Conservation (phyloP, 2,888 invertebrate species). For the Cryptocephalus moraei region DNA sequence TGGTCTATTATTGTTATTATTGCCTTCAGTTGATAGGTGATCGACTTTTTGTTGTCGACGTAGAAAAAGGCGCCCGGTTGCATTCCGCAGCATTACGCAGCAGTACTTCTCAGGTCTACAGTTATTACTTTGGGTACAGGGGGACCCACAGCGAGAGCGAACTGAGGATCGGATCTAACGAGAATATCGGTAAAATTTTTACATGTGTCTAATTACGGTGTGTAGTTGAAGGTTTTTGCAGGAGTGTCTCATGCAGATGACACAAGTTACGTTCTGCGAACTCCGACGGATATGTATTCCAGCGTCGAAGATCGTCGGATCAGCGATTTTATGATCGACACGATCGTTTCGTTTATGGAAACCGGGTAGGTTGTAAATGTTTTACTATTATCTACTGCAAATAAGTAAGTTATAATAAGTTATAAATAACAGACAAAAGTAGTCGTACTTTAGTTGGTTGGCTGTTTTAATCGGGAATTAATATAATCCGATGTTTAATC, state of each 20-base stretch:
- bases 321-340: conserved; percentile 41
- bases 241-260: conserved; percentile 58
- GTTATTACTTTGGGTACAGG: conserved; percentile 54
- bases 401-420: too few species aligned
- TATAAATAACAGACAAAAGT: too few species aligned
- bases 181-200: background rate
- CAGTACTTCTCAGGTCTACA: conserved; percentile 45
- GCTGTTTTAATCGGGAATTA: too few species aligned
- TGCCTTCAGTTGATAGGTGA: conserved; percentile 46
- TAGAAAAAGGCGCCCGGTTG: conserved; percentile 48
- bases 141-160: conserved; percentile 49
- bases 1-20: too few species aligned
- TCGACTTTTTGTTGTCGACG: conserved; percentile 50
- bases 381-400: too few species aligned
- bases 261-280: conserved; percentile 41
- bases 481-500: too few species aligned
- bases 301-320: conserved; percentile 39
- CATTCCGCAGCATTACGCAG: conserved; percentile 43
- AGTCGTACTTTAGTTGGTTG: too few species aligned
- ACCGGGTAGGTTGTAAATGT: conserved; percentile 42
- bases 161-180: background rate
- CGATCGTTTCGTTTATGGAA: conserved; percentile 46
- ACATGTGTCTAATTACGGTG: background rate
- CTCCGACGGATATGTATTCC: conserved; percentile 29
- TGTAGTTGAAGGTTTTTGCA: conserved; percentile 19